phyloP scores from a whole-genome alignment of 64 coral and sea anemone species.

The Porites australiensis region DNA sequence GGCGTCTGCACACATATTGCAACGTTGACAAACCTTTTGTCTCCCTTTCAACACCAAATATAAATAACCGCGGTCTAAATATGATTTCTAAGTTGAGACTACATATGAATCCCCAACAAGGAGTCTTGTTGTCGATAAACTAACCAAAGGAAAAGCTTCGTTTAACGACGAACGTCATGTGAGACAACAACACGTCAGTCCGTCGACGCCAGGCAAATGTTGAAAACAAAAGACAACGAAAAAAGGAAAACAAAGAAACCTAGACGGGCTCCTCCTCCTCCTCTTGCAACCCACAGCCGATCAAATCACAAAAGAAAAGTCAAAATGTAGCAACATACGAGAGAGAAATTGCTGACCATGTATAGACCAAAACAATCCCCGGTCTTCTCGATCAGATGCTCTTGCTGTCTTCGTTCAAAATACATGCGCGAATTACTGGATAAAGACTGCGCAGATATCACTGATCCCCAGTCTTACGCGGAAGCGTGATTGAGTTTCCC shows the following conservation, averaged over 20 bases:
- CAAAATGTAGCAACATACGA: background rate
- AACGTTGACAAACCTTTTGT: background rate
- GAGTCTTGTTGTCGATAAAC: background rate
- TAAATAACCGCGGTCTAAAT: background rate
- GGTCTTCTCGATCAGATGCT: background rate
- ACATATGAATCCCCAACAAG: background rate
- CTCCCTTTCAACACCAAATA: background rate
- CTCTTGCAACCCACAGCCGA: background rate
- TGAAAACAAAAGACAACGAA: background rate
- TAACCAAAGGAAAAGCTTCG: background rate
- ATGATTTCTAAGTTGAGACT: background rate
- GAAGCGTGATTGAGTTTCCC: too few species aligned
- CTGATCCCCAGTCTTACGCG: background rate
- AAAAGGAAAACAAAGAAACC: background rate
- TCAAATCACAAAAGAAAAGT: background rate
- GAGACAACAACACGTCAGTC: background rate
- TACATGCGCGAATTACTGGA: slow-evolving; percentile 6
- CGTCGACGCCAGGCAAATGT: background rate
- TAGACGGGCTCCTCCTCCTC: background rate
- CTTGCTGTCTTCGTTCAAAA: slow-evolving; percentile 3
- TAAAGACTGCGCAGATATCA: background rate
- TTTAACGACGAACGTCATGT: background rate
- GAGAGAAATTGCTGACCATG: background rate
- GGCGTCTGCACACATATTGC: background rate
- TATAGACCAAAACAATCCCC: too few species aligned